phyloP scores from a whole-genome alignment of 2,888 invertebrate species.

The Hypena proboscidalis region DNA sequence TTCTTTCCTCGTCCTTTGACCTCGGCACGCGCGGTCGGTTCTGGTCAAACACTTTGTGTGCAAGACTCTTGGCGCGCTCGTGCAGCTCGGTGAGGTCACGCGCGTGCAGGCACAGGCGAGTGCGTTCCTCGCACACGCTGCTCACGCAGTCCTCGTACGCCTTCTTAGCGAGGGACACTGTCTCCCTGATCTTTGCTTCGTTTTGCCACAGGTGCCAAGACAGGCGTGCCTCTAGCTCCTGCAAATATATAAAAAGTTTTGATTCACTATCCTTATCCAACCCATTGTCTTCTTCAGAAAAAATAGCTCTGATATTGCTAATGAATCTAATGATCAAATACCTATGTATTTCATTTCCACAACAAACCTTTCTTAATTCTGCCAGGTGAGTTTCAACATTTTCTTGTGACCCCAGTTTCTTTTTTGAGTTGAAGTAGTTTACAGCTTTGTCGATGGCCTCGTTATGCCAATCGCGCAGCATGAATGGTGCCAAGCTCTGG shows the following conservation, averaged over 20 bases:
- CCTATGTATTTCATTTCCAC: too few relatives aligned
- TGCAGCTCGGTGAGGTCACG: conserved; percentile 18
- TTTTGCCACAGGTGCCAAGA: conserved; percentile 40
- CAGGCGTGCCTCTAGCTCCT: conserved; percentile 47
- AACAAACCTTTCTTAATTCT: conserved; percentile 19
- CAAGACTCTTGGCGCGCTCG: conserved; percentile 1
- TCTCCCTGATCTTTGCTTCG: conserved; percentile 41
- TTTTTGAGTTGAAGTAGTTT: conserved; percentile 36
- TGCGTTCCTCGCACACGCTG: conserved; percentile 21
- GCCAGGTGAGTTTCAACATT: conserved; percentile 15
- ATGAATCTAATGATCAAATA: too few relatives aligned
- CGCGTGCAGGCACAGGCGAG: conserved; percentile 36
- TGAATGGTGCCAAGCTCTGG: conserved; percentile 13
- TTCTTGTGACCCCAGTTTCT: conserved; percentile 27
- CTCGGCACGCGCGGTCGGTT: conserved; percentile 4
- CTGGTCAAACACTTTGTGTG: conserved; percentile 19
- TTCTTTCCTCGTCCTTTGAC: conserved; percentile 19
- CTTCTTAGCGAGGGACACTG: conserved; percentile 23
- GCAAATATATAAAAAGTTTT: not conserved
- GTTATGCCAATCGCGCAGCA: conserved; percentile 16
- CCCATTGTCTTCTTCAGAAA: too few relatives aligned
- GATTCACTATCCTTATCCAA: not conserved
- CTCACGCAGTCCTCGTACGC: conserved; percentile 36
- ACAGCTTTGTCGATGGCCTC: conserved; percentile 16
- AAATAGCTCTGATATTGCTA: too few relatives aligned